Percentiles rank a stretch among this genome's conserved stretches.
These are phyloP conservation scores for Ctenodactylus gundi DNA, from an alignment of 2,113 vertebrate genomes.

Conservation along the genomic window DNA sequence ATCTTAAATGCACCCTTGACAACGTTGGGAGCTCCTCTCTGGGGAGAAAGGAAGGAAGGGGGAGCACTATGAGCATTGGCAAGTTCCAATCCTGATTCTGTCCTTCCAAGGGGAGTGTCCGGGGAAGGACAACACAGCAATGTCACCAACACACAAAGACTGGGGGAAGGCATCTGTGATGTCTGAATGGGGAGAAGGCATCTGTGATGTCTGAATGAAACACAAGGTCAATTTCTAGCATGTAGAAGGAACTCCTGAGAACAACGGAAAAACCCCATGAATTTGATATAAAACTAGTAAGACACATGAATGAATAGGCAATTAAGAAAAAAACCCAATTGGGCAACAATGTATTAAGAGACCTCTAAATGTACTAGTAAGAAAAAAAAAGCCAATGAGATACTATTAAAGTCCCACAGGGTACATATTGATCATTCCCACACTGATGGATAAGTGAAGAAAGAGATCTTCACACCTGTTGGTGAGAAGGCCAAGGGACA, in stretches of 20 bases:
- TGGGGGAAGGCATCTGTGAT: neutral
- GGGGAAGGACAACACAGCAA: neutral
- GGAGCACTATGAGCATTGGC: rapidly evolving
- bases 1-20: neutral
- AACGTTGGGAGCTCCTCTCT: neutral
- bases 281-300: neutral
- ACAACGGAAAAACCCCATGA: neutral
- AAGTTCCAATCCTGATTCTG: neutral
- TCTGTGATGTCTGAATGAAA: neutral
- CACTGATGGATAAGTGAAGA: neutral
- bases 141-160: neutral
- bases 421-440: neutral
- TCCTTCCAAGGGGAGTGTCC: neutral
- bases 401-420: neutral
- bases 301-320: neutral
- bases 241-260: neutral
- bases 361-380: neutral
- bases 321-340: neutral
- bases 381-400: neutral
- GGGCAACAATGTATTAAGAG: neutral
- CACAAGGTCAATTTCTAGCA: neutral
- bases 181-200: neutral
- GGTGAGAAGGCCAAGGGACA: too few relatives aligned
- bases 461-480: neutral
- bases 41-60: neutral